Conservation (phyloP, 2,797 vertebrate species). For the Craterocephalus amniculus region DNA sequence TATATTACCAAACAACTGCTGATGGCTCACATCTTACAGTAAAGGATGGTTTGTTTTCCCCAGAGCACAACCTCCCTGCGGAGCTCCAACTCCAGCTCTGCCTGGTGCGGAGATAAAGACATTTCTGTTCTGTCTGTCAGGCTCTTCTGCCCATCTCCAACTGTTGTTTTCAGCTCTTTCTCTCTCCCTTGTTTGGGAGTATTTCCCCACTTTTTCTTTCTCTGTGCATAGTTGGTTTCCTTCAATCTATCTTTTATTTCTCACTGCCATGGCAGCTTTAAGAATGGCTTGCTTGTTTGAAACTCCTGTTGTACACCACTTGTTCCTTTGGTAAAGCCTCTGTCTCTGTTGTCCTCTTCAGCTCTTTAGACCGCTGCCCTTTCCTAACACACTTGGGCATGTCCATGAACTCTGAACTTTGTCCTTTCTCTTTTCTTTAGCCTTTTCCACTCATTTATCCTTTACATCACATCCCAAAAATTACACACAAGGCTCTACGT, state of each 20-base stretch:
- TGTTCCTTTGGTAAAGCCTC: constrained; percentile 7
- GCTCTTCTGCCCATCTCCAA: constrained; percentile 48
- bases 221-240: constrained; percentile 2
- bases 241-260: neutral
- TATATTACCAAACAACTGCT: constrained; percentile 2
- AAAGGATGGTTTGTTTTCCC: constrained; percentile 1
- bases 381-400: constrained; percentile 25
- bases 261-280: constrained; percentile 2
- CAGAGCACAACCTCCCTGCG: constrained; percentile 13
- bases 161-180: constrained; percentile 31
- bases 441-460: constrained; percentile 37
- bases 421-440: constrained; percentile 6
- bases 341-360: constrained; percentile 14
- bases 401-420: constrained; percentile 22
- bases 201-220: neutral
- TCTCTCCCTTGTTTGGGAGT: constrained; percentile 8
- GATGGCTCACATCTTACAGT: constrained; percentile 3
- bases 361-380: neutral
- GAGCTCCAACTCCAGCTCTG: constrained; percentile 24
- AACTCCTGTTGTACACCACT: constrained; percentile 21
- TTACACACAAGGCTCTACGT: constrained; percentile 10
- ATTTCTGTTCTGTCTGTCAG: constrained; percentile 62
- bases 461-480: constrained; percentile 9
- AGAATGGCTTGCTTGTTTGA: constrained; percentile 19
- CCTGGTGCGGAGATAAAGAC: constrained; percentile 61